Percentiles rank a stretch among this genome's conserved stretches.
These are phyloP conservation scores for Gymnothorax reevesii DNA, from an alignment of 2,797 vertebrate species.

Conservation along the genomic window DNA sequence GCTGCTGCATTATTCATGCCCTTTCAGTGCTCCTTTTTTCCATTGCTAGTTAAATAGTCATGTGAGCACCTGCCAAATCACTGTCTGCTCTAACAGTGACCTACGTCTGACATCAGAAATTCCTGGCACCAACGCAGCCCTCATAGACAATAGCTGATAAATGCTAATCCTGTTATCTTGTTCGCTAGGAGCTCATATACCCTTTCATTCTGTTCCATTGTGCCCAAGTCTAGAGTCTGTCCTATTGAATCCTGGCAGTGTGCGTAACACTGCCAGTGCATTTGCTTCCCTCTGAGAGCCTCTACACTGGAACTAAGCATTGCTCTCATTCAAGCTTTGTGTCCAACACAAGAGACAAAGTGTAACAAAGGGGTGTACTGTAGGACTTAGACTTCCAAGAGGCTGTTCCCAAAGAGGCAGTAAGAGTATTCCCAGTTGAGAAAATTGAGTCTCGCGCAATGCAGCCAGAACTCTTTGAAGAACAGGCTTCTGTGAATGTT, in stretches of 20 bases:
- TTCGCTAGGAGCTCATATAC: conserved; percentile 30
- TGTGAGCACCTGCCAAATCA: conserved; percentile 25
- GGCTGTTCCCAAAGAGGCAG: not conserved
- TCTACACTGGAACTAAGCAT: too few species aligned
- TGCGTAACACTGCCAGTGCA: conserved; percentile 52
- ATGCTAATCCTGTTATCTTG: conserved; percentile 24
- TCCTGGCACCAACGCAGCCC: not conserved
- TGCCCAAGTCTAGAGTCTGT: conserved; percentile 44
- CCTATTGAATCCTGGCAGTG: conserved; percentile 46
- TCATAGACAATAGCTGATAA: conserved; percentile 27
- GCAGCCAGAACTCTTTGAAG: not conserved
- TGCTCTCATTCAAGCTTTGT: conserved; percentile 37
- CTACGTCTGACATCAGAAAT: conserved; percentile 8
- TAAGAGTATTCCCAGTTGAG: conserved; percentile 27
- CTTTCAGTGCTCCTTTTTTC: conserved; percentile 39
- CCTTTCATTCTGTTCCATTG: conserved; percentile 30
- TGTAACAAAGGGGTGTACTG: not conserved
- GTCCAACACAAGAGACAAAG: not conserved
- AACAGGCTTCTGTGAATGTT: too few species aligned
- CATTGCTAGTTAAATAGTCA: conserved; percentile 39
- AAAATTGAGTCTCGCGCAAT: not conserved
- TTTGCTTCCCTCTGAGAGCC: conserved; percentile 33
- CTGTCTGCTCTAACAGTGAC: conserved; percentile 18
- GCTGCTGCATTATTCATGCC: conserved; percentile 50
- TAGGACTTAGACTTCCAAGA: not conserved